A percentile compares a stretch with the other conserved stretches of the same genome.
These are phyloP conservation scores for Netelia fuscicornis DNA, from an alignment of 2,888 invertebrate species.

Conservation along the genomic window DNA sequence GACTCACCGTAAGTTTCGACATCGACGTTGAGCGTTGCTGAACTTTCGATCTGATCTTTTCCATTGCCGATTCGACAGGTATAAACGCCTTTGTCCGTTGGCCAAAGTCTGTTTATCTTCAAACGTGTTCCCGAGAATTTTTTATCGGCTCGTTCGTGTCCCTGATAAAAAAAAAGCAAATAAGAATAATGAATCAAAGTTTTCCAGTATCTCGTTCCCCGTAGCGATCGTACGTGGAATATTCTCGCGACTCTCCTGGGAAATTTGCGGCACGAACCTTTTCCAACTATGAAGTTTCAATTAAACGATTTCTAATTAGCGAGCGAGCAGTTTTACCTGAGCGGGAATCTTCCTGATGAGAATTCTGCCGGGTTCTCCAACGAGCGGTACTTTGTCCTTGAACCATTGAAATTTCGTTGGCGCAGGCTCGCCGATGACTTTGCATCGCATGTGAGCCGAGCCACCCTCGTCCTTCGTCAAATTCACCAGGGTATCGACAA, in stretches of 20 bases:
- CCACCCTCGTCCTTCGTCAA: conserved; percentile 87
- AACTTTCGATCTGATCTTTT: conserved; percentile 79
- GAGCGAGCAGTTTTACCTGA: conserved; percentile 71
- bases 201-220: neutral
- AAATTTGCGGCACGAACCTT: conserved; percentile 25
- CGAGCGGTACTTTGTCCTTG: conserved; percentile 87
- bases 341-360: conserved; percentile 83
- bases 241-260: conserved; percentile 13
- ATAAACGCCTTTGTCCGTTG: conserved; percentile 79
- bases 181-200: conserved; percentile 10
- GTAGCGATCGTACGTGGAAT: conserved; percentile 13
- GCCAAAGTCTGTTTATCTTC: conserved; percentile 78
- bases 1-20: conserved; percentile 58
- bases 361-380: conserved; percentile 84
- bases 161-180: conserved; percentile 63
- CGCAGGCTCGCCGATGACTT: conserved; percentile 87
- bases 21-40: conserved; percentile 76
- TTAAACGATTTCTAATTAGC: conserved; percentile 21
- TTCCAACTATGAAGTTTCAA: conserved; percentile 30
- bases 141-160: conserved; percentile 78
- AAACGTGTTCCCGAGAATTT: conserved; percentile 79
- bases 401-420: conserved; percentile 88
- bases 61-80: conserved; percentile 79
- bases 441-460: conserved; percentile 88
- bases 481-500: conserved; percentile 86